Conservation (phyloP, 2,113 vertebrate species). For the Callithrix jacchus region DNA sequence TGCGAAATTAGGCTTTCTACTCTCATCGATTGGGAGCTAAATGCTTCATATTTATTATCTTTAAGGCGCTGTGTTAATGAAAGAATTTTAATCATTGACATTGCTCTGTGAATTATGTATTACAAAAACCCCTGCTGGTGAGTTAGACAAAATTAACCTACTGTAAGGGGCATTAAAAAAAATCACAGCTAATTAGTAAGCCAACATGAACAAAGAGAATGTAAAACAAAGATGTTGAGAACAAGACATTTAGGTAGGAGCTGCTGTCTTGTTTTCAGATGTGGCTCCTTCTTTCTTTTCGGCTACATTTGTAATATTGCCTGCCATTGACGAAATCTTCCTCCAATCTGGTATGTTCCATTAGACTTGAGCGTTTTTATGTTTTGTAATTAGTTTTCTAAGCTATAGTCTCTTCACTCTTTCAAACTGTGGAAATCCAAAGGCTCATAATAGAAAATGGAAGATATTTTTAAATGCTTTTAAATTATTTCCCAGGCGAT, state of each 20-base stretch:
- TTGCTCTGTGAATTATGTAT: slow-evolving; percentile 88
- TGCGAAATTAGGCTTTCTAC: slow-evolving; percentile 79
- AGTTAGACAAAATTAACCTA: slow-evolving; percentile 90
- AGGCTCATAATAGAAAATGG: slow-evolving; percentile 88
- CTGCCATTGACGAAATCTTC: slow-evolving; percentile 68
- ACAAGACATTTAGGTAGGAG: slow-evolving; percentile 76
- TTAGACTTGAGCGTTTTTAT: slow-evolving; percentile 84
- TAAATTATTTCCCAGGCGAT: slow-evolving; percentile 90
- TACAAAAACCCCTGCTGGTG: slow-evolving; percentile 89
- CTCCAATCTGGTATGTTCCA: slow-evolving; percentile 81
- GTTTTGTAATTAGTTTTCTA: slow-evolving; percentile 88
- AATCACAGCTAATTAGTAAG: slow-evolving; percentile 87
- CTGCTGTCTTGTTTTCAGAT: slow-evolving; percentile 63
- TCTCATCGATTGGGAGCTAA: slow-evolving; percentile 82
- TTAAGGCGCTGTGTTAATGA: slow-evolving; percentile 89
- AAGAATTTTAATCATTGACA: slow-evolving; percentile 90
- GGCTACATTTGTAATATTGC: slow-evolving; percentile 31
- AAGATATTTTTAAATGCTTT: slow-evolving; percentile 87
- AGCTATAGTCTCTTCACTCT: slow-evolving; percentile 83
- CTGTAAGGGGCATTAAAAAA: slow-evolving; percentile 86
- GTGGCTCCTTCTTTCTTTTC: slow-evolving; percentile 64
- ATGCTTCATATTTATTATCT: slow-evolving; percentile 87
- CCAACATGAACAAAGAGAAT: slow-evolving; percentile 87
- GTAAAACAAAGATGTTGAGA: slow-evolving; percentile 83
- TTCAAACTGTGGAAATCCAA: slow-evolving; percentile 86